Conservation (phyloP, 2,888 invertebrate genomes). For the Cataglyphis albicans region DNA sequence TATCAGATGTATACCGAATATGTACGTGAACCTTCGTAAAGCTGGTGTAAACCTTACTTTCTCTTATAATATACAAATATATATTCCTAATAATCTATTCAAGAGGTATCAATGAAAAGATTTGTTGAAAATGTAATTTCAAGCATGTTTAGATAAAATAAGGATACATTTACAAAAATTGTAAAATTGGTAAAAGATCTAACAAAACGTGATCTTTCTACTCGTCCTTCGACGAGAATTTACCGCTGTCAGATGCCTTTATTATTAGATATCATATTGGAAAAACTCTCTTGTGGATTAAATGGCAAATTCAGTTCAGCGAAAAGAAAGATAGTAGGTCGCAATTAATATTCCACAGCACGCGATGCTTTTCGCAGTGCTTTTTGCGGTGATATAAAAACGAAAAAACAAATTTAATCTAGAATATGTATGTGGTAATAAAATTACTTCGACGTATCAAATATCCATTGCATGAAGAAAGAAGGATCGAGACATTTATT, state of each 20-base stretch:
- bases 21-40: background rate
- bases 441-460: constrained; percentile 11
- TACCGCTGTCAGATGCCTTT: background rate
- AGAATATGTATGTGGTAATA: background rate
- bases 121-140: background rate
- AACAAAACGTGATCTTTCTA: background rate
- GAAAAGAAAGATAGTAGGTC: constrained; percentile 40
- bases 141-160: background rate
- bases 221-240: constrained; percentile 19
- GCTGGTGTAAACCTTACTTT: background rate
- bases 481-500: background rate
- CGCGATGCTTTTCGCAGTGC: constrained; percentile 8
- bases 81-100: background rate
- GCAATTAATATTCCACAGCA: constrained; percentile 47
- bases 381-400: background rate
- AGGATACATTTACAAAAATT: constrained; percentile 14
- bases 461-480: background rate
- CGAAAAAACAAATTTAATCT: constrained; percentile 7
- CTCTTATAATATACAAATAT: background rate
- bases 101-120: background rate
- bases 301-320: background rate
- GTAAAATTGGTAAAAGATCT: background rate
- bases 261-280: constrained; percentile 54
- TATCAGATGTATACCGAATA: background rate
- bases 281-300: constrained; percentile 17